Conservation (phyloP, 2,113 vertebrate genomes). For the Jaculus jaculus region DNA sequence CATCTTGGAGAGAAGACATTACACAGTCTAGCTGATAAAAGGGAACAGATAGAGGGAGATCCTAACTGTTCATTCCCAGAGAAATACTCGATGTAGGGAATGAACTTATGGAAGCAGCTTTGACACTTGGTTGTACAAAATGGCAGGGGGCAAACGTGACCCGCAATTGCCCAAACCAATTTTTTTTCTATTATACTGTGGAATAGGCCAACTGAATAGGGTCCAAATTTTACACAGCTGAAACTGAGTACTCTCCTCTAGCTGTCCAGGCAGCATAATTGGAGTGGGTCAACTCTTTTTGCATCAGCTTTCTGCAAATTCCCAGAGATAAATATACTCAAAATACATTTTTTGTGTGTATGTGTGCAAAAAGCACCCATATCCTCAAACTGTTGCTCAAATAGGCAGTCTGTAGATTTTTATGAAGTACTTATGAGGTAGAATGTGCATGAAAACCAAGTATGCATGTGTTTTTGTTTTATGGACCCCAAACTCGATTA, state of each 20-base stretch:
- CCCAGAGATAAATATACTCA: background rate
- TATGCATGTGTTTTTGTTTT: conserved; percentile 56
- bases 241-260: conserved; percentile 36
- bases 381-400: background rate
- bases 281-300: conserved; percentile 26
- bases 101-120: background rate
- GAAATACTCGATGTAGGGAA: conserved; percentile 23
- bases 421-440: conserved; percentile 6
- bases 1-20: conserved; percentile 21
- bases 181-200: conserved; percentile 53
- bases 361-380: background rate
- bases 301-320: conserved; percentile 7
- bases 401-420: background rate
- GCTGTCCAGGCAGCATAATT: background rate
- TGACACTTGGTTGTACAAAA: conserved; percentile 4
- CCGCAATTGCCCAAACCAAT: conserved; percentile 3
- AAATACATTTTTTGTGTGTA: background rate
- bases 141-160: conserved; percentile 49
- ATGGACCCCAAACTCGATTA: conserved; percentile 20
- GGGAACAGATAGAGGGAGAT: background rate
- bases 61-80: background rate
- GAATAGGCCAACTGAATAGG: conserved; percentile 30
- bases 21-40: background rate
- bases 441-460: conserved; percentile 56
- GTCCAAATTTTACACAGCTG: conserved; percentile 41